phyloP scores from a whole-genome alignment of 64 coral and sea anemone species.

The Hydrozoanthus tunicans region DNA sequence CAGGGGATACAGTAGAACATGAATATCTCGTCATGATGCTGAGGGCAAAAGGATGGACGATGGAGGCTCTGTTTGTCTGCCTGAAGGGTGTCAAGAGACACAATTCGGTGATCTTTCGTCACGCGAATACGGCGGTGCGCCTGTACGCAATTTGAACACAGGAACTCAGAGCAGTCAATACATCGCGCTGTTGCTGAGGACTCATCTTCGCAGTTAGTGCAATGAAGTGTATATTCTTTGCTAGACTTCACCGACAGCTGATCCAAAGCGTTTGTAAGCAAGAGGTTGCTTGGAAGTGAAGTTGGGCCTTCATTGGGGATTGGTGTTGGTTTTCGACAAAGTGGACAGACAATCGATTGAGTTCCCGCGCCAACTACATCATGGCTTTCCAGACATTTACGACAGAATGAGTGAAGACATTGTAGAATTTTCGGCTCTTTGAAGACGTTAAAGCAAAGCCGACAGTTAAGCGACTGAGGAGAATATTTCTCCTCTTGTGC shows the following conservation, averaged over 20 bases:
- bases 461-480: conserved; percentile 82
- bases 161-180: conserved; percentile 93
- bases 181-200: conserved; percentile 85
- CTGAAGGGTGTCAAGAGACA: conserved; percentile 86
- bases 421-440: conserved; percentile 88
- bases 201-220: conserved; percentile 92
- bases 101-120: conserved; percentile 92
- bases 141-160: conserved; percentile 89
- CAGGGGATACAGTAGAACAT: conserved; percentile 86
- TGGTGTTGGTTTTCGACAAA: conserved; percentile 85
- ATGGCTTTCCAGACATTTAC: conserved; percentile 90
- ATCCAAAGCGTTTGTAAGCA: conserved; percentile 81
- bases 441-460: conserved; percentile 84
- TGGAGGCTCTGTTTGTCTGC: conserved; percentile 85
- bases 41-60: conserved; percentile 78
- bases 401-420: conserved; percentile 95
- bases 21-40: conserved; percentile 86
- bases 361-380: conserved; percentile 86
- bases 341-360: conserved; percentile 80
- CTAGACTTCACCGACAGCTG: conserved; percentile 92
- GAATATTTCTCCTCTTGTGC: conserved; percentile 89
- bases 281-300: conserved; percentile 67
- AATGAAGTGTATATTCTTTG: conserved; percentile 84
- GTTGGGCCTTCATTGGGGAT: conserved; percentile 62
- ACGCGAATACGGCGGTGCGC: conserved; percentile 91